These are phyloP conservation scores for Leucophenga montana DNA, from an alignment of 2,888 invertebrate species.

Conservation along the genomic window DNA sequence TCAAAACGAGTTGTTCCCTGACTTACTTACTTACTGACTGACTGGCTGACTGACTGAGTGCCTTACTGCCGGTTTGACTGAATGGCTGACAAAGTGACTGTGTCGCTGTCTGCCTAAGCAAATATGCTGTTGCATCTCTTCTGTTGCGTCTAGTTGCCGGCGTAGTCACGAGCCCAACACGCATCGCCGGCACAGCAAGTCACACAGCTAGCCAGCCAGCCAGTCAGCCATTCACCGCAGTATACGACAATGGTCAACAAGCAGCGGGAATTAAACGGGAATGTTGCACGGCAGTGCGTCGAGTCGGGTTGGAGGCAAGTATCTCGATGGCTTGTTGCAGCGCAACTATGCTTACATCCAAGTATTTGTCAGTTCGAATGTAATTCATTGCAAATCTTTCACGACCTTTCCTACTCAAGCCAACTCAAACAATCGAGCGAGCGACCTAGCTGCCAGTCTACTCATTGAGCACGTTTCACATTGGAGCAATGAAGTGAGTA, in stretches of 20 bases:
- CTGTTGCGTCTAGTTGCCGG: conserved; percentile 19
- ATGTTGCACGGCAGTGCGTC: not conserved
- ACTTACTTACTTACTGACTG: not conserved
- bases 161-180: not conserved
- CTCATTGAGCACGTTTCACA: no score
- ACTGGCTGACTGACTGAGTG: not conserved
- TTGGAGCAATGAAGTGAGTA: no score
- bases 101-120: conserved; percentile 47
- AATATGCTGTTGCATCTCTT: conserved; percentile 53
- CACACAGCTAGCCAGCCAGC: no score
- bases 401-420: no score
- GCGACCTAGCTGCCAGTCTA: no score
- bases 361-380: no score
- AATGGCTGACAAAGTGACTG: not conserved
- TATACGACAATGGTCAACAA: no score
- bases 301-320: not conserved
- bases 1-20: not conserved
- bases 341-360: no score
- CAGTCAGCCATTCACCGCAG: no score
- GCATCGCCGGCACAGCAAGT: not conserved
- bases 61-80: conserved; percentile 9
- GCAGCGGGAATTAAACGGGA: no score
- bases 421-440: no score
- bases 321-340: not conserved
- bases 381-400: no score